These are phyloP conservation scores for Athripsodes cinereus DNA, from an alignment of 2,888 invertebrate genomes.

Conservation along the genomic window DNA sequence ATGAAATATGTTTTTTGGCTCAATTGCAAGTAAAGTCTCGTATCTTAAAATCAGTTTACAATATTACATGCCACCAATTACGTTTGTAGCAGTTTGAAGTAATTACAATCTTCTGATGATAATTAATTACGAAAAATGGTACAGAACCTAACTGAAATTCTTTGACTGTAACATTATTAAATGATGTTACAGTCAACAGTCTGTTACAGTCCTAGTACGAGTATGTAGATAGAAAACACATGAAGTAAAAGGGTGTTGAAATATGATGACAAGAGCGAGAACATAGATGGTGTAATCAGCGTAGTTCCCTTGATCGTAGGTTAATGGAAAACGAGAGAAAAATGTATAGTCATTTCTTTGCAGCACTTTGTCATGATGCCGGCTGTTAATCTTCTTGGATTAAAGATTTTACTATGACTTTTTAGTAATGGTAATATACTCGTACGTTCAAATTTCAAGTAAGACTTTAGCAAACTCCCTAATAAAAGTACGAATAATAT, in stretches of 20 bases:
- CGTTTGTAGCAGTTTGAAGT: too few species aligned
- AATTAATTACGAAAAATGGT: constrained; percentile 10
- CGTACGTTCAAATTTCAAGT: too few species aligned
- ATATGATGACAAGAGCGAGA: neutral
- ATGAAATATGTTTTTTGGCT: too few species aligned
- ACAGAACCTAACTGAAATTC: constrained; percentile 11
- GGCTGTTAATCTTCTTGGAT: neutral
- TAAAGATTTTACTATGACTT: neutral
- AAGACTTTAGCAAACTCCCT: too few species aligned
- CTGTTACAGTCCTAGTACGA: too few species aligned
- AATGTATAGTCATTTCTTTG: constrained; percentile 11
- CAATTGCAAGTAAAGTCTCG: too few species aligned
- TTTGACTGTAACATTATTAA: constrained; percentile 17
- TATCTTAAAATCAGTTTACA: too few species aligned
- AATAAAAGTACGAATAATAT: neutral
- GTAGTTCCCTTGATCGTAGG: constrained; percentile 15
- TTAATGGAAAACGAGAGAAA: constrained; percentile 10
- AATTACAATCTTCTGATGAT: constrained; percentile 10
- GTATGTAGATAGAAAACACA: too few species aligned
- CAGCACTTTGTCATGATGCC: neutral
- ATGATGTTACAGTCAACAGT: constrained; percentile 10
- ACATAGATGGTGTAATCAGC: constrained; percentile 12
- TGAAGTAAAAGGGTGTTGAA: neutral
- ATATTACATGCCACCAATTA: too few species aligned
- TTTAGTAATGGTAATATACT: neutral